Base-by-base conservation (phyloP, 2,113 vertebrate genomes). In the Acanthochromis polyacanthus region DNA sequence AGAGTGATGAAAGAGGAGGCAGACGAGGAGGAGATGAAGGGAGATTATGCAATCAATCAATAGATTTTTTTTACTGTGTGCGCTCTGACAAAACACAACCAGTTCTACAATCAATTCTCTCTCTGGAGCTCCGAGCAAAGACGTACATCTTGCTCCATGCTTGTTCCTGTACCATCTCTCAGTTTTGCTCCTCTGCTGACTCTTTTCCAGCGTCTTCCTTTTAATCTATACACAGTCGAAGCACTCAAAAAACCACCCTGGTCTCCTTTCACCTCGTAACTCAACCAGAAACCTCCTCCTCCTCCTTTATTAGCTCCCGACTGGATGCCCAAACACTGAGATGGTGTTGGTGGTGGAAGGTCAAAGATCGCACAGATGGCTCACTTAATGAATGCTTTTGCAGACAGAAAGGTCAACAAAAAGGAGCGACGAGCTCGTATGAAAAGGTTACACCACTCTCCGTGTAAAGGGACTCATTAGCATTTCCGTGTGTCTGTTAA, bases 21-120 rank as follows among this genome's bases (percentile, higher is more conserved):
- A 46, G 55, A 62, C 45, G 20, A 62, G 25, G 69, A 72, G 38
- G 64, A 74, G 63, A 57, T 45, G 43, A 70, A 67, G 66, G 69
- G 19, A 64, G 60, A 70, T 75, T 77, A 51, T 15, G 25, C 61
- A 75, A 72, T 66, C 66, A 77, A 83, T 91, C 71, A 32, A 71
- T 63, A 71, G 63, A 71, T 59, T 84, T 38, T 64, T 87, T 52
- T 78, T 59, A 78, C 66, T 64, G 74, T 78, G 63, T 79, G 74
- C 52, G 43, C 72, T 80, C 71, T 80, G 70, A 80, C 73, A 80
- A 80, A 86, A 74, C 32, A 81, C 58, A 63, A 60, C 66, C 55
- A 61, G 71, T 77, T 75, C 76, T 84, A 73, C 84, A 89, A 89
- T 91, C 85, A 89, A 83, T 90, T 72, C 53, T 25, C 46, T 32